Percentiles rank a stretch among this genome's conserved stretches.
These are phyloP conservation scores for Echiichthys vipera DNA, from an alignment of 2,797 vertebrate genomes.

Conservation along the genomic window DNA sequence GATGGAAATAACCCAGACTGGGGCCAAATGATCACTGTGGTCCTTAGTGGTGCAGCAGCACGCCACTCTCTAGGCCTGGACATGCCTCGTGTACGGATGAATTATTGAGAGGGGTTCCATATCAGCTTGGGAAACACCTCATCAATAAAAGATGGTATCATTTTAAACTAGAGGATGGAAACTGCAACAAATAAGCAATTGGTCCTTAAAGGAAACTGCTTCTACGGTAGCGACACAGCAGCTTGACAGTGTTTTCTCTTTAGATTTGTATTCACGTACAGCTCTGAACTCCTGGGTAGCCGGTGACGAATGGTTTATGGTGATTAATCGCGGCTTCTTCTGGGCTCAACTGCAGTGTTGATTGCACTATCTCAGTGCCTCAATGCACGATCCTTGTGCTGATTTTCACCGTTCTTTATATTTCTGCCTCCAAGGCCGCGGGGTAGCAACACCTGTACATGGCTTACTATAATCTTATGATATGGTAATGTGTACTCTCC, in stretches of 20 bases:
- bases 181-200: constrained; percentile 62
- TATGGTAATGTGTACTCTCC: constrained; percentile 60
- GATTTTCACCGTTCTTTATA: constrained; percentile 49
- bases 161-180: constrained; percentile 70
- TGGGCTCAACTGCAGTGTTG: constrained; percentile 19
- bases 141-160: constrained; percentile 84
- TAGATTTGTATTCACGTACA: background rate
- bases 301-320: constrained; percentile 18
- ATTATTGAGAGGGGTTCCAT: constrained; percentile 84
- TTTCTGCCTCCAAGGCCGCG: constrained; percentile 35
- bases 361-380: constrained; percentile 29
- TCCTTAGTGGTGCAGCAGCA: constrained; percentile 54
- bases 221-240: constrained; percentile 7
- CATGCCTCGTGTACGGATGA: constrained; percentile 66
- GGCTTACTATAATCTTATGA: constrained; percentile 69
- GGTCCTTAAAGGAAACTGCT: constrained; percentile 46
- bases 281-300: constrained; percentile 2
- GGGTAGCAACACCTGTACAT: constrained; percentile 50
- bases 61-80: constrained; percentile 34
- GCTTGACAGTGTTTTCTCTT: constrained; percentile 21
- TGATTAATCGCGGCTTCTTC: constrained; percentile 9
- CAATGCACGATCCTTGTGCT: constrained; percentile 49
- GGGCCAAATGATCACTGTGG: constrained; percentile 68
- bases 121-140: constrained; percentile 81
- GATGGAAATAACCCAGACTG: constrained; percentile 71